phyloP scores from a whole-genome alignment of 2,888 invertebrate species.

The Philereme transversata region DNA sequence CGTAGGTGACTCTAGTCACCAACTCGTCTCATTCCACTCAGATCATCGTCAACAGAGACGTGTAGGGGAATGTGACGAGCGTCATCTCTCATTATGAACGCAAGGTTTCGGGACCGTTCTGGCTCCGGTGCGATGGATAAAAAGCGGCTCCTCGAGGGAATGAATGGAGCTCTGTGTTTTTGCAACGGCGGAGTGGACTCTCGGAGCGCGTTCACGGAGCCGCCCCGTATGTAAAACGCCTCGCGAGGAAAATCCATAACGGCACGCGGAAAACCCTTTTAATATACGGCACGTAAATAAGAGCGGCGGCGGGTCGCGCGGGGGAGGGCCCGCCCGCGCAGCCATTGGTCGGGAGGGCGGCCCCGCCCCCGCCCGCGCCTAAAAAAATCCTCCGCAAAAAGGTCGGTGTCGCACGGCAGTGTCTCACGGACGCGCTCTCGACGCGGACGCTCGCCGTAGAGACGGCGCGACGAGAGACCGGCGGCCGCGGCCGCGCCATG shows the following conservation, averaged over 20 bases:
- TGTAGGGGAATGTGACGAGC: too few species aligned
- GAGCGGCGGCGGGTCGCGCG: slow-evolving; percentile 55
- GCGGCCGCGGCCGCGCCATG: slow-evolving; percentile 84
- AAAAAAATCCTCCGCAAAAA: slow-evolving; percentile 72
- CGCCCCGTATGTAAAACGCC: slow-evolving; percentile 70
- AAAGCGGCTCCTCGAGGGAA: slow-evolving; percentile 39
- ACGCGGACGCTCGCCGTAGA: slow-evolving; percentile 68
- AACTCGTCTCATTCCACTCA: slow-evolving; percentile 1
- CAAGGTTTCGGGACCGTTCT: slow-evolving; percentile 36
- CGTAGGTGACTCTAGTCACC: background rate
- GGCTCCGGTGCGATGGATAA: slow-evolving; percentile 34
- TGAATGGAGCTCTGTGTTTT: slow-evolving; percentile 44
- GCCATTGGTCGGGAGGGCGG: slow-evolving; percentile 66
- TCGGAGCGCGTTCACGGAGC: slow-evolving; percentile 17
- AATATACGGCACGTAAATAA: slow-evolving; percentile 83
- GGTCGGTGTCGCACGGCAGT: slow-evolving; percentile 70
- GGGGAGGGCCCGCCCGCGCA: slow-evolving; percentile 48
- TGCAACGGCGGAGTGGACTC: slow-evolving; percentile 20
- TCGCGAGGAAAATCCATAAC: slow-evolving; percentile 80
- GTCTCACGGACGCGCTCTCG: slow-evolving; percentile 73
- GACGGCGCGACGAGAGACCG: slow-evolving; percentile 80
- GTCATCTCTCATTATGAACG: slow-evolving; percentile 38
- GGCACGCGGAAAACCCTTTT: slow-evolving; percentile 83
- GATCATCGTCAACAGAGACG: background rate
- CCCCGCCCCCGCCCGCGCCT: slow-evolving; percentile 70